Percentiles rank a stretch among this genome's conserved stretches.
These are phyloP conservation scores for Gymnocypris eckloni DNA, from an alignment of 2,797 vertebrate species.

Conservation along the genomic window DNA sequence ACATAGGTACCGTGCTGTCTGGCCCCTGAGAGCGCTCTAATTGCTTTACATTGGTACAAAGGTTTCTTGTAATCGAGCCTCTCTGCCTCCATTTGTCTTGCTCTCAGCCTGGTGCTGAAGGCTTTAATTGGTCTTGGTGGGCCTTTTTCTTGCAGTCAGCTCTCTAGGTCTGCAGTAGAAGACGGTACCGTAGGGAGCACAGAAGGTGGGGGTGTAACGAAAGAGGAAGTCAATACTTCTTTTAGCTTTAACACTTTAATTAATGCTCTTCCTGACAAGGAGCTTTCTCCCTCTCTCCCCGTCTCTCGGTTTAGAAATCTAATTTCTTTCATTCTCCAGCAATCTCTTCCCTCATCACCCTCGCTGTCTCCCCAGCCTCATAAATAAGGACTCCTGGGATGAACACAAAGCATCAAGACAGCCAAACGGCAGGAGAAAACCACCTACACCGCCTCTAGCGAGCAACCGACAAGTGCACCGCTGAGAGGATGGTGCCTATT, in stretches of 20 bases:
- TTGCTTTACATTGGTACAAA: conserved; percentile 99
- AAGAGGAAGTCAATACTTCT: conserved; percentile 90
- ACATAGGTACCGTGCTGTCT: conserved; percentile 87
- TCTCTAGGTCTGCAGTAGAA: conserved; percentile 84
- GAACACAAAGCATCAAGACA: conserved; percentile 77
- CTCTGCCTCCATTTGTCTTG: conserved; percentile 99
- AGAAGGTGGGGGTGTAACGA: conserved; percentile 64
- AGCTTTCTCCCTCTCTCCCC: conserved; percentile 61
- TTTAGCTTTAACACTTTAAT: conserved; percentile 95
- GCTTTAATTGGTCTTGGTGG: conserved; percentile 99
- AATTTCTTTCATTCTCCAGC: conserved; percentile 44
- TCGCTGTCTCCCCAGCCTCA: conserved; percentile 66
- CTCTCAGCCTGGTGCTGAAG: conserved; percentile 95
- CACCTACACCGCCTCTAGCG: conserved; percentile 73
- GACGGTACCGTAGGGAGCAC: conserved; percentile 77
- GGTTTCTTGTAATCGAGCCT: conserved; percentile 97
- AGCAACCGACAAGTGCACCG: conserved; percentile 81
- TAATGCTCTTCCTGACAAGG: conserved; percentile 89
- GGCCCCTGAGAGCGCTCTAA: conserved; percentile 94
- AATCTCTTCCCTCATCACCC: conserved; percentile 45
- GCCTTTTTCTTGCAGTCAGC: conserved; percentile 87
- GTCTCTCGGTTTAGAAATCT: conserved; percentile 27
- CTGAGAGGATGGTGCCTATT: conserved; percentile 75
- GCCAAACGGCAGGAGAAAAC: conserved; percentile 80
- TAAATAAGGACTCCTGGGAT: conserved; percentile 80